Evolutionary conservation across 2,888 invertebrate species (phyloP).

Genomic region (Salticus scenicus): DNA sequence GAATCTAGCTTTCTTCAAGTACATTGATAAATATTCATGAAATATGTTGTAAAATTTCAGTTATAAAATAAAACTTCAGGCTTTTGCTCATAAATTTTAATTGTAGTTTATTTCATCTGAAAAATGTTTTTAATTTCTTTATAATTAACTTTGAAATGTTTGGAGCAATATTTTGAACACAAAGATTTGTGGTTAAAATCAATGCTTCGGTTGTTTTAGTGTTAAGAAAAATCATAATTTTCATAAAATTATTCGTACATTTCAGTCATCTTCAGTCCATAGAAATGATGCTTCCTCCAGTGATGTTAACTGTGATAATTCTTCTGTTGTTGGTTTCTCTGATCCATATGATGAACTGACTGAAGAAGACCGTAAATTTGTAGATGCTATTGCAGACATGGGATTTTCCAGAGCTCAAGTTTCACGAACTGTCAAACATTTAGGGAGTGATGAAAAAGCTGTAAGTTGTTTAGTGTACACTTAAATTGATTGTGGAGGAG

Average conservation of each 20-base stretch:
- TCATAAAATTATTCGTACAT: not conserved
- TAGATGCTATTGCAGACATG: conserved; percentile 87
- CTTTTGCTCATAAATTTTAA: no score
- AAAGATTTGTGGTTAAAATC: conserved; percentile 18
- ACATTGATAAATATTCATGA: no score
- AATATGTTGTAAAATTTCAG: no score
- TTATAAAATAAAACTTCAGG: no score
- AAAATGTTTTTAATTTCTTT: no score
- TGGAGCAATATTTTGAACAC: no score
- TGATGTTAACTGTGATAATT: conserved; percentile 25
- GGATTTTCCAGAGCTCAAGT: conserved; percentile 90
- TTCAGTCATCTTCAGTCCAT: not conserved
- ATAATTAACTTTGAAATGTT: no score
- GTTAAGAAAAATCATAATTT: not conserved
- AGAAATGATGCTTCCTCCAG: not conserved
- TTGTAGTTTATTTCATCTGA: no score
- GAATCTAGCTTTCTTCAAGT: no score
- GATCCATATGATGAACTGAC: conserved; percentile 77
- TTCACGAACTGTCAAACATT: conserved; percentile 84
- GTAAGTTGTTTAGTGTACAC: no score
- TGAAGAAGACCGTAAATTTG: conserved; percentile 81
- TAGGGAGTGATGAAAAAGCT: conserved; percentile 90
- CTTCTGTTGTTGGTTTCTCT: conserved; percentile 33
- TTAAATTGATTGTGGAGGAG: no score
- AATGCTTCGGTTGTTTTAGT: not conserved